These are phyloP conservation scores for Neelides sp. DNA, from an alignment of 1,140 invertebrate genomes.

Conservation along the genomic window DNA sequence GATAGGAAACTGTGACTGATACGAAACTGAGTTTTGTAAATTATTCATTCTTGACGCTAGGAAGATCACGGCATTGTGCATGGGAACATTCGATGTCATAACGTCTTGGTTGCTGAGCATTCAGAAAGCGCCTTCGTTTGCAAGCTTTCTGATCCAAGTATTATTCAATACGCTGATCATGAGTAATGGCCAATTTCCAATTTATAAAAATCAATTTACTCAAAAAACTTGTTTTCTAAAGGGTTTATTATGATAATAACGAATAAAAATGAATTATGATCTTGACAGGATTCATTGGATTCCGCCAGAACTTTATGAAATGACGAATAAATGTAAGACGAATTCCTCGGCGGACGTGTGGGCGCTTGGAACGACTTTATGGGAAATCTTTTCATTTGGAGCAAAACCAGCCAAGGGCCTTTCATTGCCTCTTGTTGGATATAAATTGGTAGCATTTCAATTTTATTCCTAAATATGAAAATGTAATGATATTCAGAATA, in stretches of 20 bases:
- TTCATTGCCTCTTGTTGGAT: not conserved
- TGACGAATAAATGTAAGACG: constrained; percentile 49
- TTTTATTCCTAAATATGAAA: not conserved
- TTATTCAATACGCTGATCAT: constrained; percentile 41
- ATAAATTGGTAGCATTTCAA: not conserved
- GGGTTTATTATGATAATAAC: constrained; percentile 10
- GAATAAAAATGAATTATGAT: constrained; percentile 13
- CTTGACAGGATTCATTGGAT: constrained; percentile 66
- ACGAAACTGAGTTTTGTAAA: not conserved
- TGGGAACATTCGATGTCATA: constrained; percentile 72
- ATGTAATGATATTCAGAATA: constrained; percentile 2
- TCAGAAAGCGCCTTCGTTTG: constrained; percentile 54
- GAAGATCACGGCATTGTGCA: constrained; percentile 65
- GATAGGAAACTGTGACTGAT: not conserved
- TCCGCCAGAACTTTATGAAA: constrained; percentile 60
- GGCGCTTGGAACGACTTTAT: constrained; percentile 71
- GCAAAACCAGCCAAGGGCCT: constrained; percentile 30
- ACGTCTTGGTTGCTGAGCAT: constrained; percentile 57
- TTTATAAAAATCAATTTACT: constrained; percentile 14
- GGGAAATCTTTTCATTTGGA: constrained; percentile 77
- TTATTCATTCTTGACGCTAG: constrained; percentile 35
- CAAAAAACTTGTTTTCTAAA: constrained; percentile 6
- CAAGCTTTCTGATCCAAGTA: constrained; percentile 65
- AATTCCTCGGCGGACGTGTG: constrained; percentile 63
- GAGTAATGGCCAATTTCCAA: constrained; percentile 45